Conservation (phyloP, 1,140 invertebrate species). For the Rhyzopertha dominica region DNA sequence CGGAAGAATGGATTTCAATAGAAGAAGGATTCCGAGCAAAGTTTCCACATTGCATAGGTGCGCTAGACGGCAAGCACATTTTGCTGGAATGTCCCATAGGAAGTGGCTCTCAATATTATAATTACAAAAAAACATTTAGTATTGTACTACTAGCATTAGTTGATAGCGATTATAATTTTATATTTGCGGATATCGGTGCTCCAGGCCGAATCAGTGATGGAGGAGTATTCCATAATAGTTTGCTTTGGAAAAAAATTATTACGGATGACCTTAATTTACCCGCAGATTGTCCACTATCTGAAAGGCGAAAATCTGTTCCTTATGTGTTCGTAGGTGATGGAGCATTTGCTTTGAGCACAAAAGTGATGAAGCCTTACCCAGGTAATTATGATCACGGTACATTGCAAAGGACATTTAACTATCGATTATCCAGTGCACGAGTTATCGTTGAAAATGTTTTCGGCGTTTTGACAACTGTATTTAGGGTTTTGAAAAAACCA, state of each 20-base stretch:
- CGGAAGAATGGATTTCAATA: too few species aligned
- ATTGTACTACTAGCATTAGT: too few species aligned
- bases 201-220: too few species aligned
- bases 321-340: conserved; percentile 46
- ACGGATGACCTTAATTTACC: conserved; percentile 30
- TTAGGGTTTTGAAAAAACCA: conserved; percentile 42
- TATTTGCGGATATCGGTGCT: too few species aligned
- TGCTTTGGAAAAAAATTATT: conserved; percentile 31
- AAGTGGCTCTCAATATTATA: too few species aligned
- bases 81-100: too few species aligned
- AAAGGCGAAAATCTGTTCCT: conserved; percentile 25
- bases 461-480: conserved; percentile 47
- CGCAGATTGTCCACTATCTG: conserved; percentile 24
- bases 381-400: conserved; percentile 25
- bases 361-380: conserved; percentile 45
- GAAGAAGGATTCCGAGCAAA: too few species aligned
- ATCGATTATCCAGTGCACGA: conserved; percentile 35
- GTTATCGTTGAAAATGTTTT: conserved; percentile 50
- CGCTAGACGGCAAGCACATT: too few species aligned
- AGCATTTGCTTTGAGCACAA: conserved; percentile 44
- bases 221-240: too few species aligned
- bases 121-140: too few species aligned
- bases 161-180: too few species aligned
- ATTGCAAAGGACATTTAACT: conserved; percentile 38
- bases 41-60: too few species aligned